Evolutionary conservation across 2,888 invertebrate species (phyloP).

Genomic region (Trimorus sp.): DNA sequence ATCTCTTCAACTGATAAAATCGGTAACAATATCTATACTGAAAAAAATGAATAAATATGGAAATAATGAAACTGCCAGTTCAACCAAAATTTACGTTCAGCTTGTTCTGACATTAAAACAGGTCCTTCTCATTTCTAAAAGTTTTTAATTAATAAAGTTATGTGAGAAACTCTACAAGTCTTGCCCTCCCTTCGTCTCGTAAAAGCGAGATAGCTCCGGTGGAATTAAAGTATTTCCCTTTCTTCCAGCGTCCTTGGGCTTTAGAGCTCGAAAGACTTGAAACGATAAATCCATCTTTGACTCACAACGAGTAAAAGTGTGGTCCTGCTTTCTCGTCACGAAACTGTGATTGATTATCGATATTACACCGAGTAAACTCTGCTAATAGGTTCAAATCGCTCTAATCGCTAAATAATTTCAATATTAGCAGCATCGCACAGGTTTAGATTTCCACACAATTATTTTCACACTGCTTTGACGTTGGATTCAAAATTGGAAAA

Average conservation of each 20-base stretch:
- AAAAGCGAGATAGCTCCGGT: conserved; percentile 68
- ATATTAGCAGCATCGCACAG: conserved; percentile 18
- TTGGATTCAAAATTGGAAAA: neutral
- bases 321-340: conserved; percentile 63
- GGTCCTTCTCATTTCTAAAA: no score
- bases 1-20: no score
- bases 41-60: no score
- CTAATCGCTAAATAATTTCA: conserved; percentile 51
- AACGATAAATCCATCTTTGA: conserved; percentile 68
- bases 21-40: no score
- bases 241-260: conserved; percentile 57
- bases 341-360: conserved; percentile 62
- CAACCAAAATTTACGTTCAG: no score
- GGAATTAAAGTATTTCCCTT: conserved; percentile 75
- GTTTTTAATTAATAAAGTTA: conserved; percentile 80
- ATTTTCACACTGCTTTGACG: neutral
- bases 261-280: conserved; percentile 61
- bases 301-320: conserved; percentile 60
- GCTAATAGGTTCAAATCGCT: conserved; percentile 58
- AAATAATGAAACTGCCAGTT: no score
- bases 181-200: conserved; percentile 65
- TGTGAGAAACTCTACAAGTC: conserved; percentile 78
- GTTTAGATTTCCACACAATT: neutral
- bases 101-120: no score
- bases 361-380: conserved; percentile 53